A percentile compares a stretch with the other conserved stretches of the same genome.
Evolutionary conservation across 2,888 invertebrate species (phyloP).

Genomic region (Agonopterix subpropinquella): DNA sequence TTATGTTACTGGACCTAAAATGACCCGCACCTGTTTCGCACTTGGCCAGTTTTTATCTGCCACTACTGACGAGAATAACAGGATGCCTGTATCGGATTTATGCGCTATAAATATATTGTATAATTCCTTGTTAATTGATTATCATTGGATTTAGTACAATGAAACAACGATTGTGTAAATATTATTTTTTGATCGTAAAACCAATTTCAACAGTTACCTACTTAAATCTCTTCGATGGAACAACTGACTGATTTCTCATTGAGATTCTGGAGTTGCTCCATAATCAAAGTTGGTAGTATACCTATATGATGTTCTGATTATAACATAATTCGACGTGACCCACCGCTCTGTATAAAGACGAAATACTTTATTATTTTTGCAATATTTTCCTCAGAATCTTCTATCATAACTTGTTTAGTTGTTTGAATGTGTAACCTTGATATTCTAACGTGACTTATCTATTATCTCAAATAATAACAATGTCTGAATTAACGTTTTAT

Average conservation of each 20-base stretch:
- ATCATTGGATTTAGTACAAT: too few relatives aligned
- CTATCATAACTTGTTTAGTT: background rate
- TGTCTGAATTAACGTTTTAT: background rate
- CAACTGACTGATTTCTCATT: too few relatives aligned
- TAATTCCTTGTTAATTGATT: too few relatives aligned
- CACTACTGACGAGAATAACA: constrained; percentile 14
- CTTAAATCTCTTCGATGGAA: too few relatives aligned
- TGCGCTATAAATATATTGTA: constrained; percentile 29
- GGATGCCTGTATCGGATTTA: constrained; percentile 42
- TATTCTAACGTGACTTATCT: background rate
- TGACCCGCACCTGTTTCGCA: background rate
- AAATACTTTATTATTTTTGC: too few relatives aligned
- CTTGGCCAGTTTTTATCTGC: constrained; percentile 14
- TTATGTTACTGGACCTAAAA: too few relatives aligned
- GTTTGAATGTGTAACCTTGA: background rate
- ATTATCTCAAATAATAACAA: background rate
- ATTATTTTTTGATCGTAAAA: constrained; percentile 3
- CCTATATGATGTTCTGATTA: too few relatives aligned
- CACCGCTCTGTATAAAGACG: too few relatives aligned
- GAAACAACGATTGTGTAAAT: background rate
- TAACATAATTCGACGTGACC: too few relatives aligned
- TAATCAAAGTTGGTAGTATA: too few relatives aligned
- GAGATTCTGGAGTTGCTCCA: too few relatives aligned
- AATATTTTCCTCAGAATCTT: too few relatives aligned
- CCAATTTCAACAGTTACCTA: background rate